Base-by-base conservation (phyloP, 2,888 invertebrate species). In the Cephus runcator region DNA sequence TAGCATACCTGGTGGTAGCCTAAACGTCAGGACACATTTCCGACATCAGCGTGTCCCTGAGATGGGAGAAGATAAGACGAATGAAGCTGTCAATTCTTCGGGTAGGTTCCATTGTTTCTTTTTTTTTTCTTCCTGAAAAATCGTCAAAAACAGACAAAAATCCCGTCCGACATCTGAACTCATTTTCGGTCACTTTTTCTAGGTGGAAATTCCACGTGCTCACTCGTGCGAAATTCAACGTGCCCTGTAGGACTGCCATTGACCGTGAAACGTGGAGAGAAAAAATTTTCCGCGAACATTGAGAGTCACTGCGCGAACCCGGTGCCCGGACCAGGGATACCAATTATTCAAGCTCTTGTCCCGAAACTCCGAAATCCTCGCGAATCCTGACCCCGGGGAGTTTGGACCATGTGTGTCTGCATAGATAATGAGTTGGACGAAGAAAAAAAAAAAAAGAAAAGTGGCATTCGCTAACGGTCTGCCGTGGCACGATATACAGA, bases 381-480 rank as follows among this genome's bases (percentile, higher is more conserved):
- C 75, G 81, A 79, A 81, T 85, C 78, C 79, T 77, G 78, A 83
- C 79, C 79, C 80, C 74, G 71, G 71, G 34, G 12, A 31, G 23
- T 33, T 69, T 40, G 75, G 69, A 35, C 68, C 76, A 78, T 71
- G 80, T 79, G 80, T 78, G 81, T 83, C 81, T 84, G 86, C 87
- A 86, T 86, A 86, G 83, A 83, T 84, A 85, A 85, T 81, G 79
- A 86, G 82, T 79, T 73, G 40, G 69, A 73, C 31, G 6, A 56
- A 56, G 15, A 23, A 77, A 40, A 15, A 40, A 12, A 40, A 36
- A 35, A 35, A 40, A 40, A 40, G 34, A 34, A 74, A 34, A 74
- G 35, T 74, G 31, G 71, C 15, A 71, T 34, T 56, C 74, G 34
- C 74, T 74, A 74, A 74, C 74, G 74, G 71, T 71, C 71, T 34